Evolutionary conservation across 2,797 vertebrate species (phyloP), one percentile per base, ranked within the genome.

Genomic region (Pangasius krempfi): DNA sequence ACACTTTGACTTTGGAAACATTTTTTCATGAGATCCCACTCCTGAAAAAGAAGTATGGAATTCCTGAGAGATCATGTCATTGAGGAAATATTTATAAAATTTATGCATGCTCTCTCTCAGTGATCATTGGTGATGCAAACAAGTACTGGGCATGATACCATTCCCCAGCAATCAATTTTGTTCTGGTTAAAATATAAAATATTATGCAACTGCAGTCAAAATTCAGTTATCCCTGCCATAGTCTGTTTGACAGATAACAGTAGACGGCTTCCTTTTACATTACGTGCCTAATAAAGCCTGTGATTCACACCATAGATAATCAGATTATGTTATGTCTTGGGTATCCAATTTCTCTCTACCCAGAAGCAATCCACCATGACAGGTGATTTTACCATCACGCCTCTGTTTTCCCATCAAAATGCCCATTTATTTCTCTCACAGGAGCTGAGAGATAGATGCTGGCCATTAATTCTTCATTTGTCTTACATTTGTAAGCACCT

Each of bases 241-340:
- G 44, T 52, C 18, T 52, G 22, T 70, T 68, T 68, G n/a, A 84
- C 47, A 30, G 47, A 84, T 84, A 87, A 76, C 47, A 47, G 54
- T 33, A 60, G 72, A 79, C 3, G 60, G 68, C 14, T 85, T 88
- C 44, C 22, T 82, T 89, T 81, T 40, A 81, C 66, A 85, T 85
- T 47, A 76, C 14, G 66, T 76, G 54, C 44, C 18, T 60, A 72
- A 75, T 88, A 90, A 86, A 87, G 80, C 25, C 81, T 72, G n/a
- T 90, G 88, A 91, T 88, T 88, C 88, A 92, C 52, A 90, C 82
- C 85, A 86, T 84, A 88, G 79, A 91, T 91, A 91, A 91, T 82
- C 9, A 88, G 86, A 92, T 90, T 91, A 88, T 87, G 68, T 66
- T 33, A 86, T 44, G 75, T 47, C 64, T 85, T 90, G 68, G 82